Evolutionary conservation across 2,113 vertebrate species (phyloP).

Genomic region (Pao palembangensis): DNA sequence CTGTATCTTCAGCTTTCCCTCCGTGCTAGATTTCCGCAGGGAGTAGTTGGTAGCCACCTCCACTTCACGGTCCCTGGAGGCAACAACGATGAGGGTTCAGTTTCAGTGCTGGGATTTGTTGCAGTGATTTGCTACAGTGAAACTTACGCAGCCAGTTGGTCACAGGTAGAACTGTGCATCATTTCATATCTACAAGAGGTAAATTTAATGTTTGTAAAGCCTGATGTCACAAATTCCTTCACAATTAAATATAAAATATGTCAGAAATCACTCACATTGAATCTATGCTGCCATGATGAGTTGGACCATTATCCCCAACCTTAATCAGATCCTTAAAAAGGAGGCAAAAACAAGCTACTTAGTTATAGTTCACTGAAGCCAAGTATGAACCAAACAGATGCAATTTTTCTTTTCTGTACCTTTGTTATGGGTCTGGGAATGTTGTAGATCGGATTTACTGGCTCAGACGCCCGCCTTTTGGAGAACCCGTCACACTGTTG

Average conservation of each 20-base stretch:
- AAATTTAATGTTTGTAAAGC: not conserved
- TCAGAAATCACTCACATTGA: conserved; percentile 53
- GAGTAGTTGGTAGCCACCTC: not conserved
- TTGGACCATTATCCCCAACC: not conserved
- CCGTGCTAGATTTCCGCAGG: conserved; percentile 25
- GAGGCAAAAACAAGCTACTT: not conserved
- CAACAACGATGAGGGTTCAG: not conserved
- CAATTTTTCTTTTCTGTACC: too few relatives aligned
- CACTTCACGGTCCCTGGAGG: conserved; percentile 28
- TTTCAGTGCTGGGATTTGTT: not conserved
- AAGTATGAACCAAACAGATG: too few relatives aligned
- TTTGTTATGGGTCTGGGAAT: conserved; percentile 14
- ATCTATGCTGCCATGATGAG: not conserved
- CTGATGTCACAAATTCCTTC: not conserved
- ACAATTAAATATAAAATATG: not conserved
- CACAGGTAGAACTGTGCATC: not conserved
- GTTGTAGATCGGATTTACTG: conserved; percentile 37
- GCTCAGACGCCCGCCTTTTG: conserved; percentile 40
- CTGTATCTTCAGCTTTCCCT: conserved; percentile 22
- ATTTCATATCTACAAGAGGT: conserved; percentile 49
- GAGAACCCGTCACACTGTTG: not conserved
- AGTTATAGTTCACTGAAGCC: not conserved
- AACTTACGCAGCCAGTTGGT: conserved; percentile 29
- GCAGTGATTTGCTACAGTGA: not conserved
- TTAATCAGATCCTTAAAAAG: not conserved